A percentile compares a stretch with the other conserved stretches of the same genome.
Evolutionary conservation across 2,888 invertebrate genomes (phyloP).

Genomic region (Xanthia icteritia): DNA sequence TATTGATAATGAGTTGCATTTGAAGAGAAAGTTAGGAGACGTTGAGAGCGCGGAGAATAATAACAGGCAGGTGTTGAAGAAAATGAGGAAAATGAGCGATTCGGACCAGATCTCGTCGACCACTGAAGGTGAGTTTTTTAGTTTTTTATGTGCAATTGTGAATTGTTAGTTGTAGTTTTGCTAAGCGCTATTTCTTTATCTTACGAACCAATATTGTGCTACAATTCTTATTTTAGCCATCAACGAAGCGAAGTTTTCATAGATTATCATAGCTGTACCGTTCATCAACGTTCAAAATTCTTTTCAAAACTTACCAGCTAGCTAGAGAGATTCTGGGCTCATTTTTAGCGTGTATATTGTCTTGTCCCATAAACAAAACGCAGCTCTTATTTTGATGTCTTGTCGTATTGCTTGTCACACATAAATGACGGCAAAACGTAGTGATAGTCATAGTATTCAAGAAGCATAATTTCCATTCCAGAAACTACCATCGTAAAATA

Average conservation of each 20-base stretch:
- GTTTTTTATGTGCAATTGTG: background rate
- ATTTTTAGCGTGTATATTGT: background rate
- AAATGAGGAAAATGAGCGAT: constrained; percentile 83
- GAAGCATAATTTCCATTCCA: constrained; percentile 2
- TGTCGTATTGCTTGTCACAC: background rate
- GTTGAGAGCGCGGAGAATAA: constrained; percentile 81
- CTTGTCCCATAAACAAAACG: background rate
- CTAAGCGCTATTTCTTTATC: background rate
- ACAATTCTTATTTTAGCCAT: too few species aligned
- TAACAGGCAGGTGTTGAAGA: constrained; percentile 81
- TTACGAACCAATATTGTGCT: background rate
- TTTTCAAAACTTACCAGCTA: background rate
- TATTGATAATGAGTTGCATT: constrained; percentile 73
- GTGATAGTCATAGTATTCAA: background rate
- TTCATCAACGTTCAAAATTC: background rate
- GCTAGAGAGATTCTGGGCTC: background rate
- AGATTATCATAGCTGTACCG: background rate
- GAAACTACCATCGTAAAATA: constrained; percentile 22
- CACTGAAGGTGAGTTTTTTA: constrained; percentile 79
- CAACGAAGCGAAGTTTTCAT: background rate
- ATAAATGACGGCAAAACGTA: background rate
- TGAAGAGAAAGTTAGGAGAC: constrained; percentile 81
- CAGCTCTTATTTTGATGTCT: background rate
- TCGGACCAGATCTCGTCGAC: constrained; percentile 87
- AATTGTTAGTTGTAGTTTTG: background rate